Evolutionary conservation across 2,888 invertebrate genomes (phyloP).

Genomic region (Philonicus albiceps): DNA sequence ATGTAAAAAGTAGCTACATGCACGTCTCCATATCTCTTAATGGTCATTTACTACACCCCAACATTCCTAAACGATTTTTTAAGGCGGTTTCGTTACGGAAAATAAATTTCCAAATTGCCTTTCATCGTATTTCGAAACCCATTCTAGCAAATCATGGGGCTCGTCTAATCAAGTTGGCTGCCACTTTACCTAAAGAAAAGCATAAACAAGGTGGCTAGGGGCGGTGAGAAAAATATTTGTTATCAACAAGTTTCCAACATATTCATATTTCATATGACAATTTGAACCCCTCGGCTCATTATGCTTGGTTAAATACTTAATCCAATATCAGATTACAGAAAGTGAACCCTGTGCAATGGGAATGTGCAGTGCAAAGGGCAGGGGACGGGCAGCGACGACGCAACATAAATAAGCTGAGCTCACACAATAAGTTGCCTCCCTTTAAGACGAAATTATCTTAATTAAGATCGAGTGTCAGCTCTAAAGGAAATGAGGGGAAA

Average conservation of each 20-base stretch:
- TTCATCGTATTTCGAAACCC: not conserved
- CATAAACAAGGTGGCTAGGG: not conserved
- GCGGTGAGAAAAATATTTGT: not conserved
- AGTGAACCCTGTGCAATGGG: not conserved
- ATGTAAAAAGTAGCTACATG: not conserved
- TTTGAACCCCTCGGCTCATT: not conserved
- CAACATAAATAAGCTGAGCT: not conserved
- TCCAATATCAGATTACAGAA: not conserved
- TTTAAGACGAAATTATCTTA: conserved; percentile 34
- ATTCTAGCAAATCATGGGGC: not conserved
- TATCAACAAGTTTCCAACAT: not conserved
- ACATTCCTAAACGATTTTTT: not conserved
- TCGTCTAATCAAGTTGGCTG: not conserved
- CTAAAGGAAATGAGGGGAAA: not conserved
- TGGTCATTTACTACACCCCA: not conserved
- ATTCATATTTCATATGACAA: not conserved
- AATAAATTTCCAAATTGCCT: not conserved
- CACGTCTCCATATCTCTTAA: not conserved
- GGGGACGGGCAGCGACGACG: not conserved
- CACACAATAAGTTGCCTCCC: conserved; percentile 19
- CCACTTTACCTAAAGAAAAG: not conserved
- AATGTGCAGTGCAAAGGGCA: not conserved
- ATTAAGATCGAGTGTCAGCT: conserved; percentile 37
- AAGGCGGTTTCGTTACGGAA: not conserved
- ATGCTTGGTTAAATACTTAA: not conserved